Evolutionary conservation across 2,888 invertebrate genomes (phyloP), one percentile per base, ranked within the genome.

Genomic region (Steinernema scapterisci): DNA sequence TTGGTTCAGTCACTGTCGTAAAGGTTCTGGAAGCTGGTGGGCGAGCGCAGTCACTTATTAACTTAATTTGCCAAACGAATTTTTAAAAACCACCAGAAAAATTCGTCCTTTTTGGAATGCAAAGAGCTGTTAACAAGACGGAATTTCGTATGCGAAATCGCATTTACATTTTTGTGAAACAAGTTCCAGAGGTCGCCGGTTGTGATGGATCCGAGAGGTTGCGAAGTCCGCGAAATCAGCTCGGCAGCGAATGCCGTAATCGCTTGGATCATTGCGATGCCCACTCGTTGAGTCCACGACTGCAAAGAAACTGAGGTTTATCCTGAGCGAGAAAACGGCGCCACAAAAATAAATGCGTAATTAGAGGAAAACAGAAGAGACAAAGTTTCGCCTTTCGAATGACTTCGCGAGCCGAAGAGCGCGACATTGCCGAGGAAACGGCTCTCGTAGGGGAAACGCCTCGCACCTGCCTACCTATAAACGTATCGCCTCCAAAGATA

Each of bases 141-240:
- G n/a, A n/a, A n/a, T n/a, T n/a, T n/a, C n/a, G n/a, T 44, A 11
- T 44, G 7, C 45, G 7, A 44, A 44, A 16, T 44, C 51, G 25
- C 21, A 25, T 25, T 54, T 54, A 54, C 54, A 54, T 54, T 54
- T 54, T 54, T 54, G 27, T 54, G 54, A 16, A 54, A 54, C 23
- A 54, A 16, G 11, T 54, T 54, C 54, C 54, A 54, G 7, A 54
- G 5, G 25, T 54, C 54, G 54, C 25, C 54, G 11, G 16, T 5
- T 6, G 23, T 54, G 25, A 54, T 11, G 54, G 25, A 11, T 7
- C 54, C 25, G 23, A 23, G 25, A 11, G 54, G 54, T 21, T 54
- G 54, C 2, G 54, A 54, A 27, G 54, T 54, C 5, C 25, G 25
- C 54, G 54, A 54, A 25, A 54, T 23, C 23, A 54, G 54, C 25